These are phyloP conservation scores for Halcyon leucocephala DNA, from an alignment of 2,797 vertebrate genomes.

Conservation along the genomic window DNA sequence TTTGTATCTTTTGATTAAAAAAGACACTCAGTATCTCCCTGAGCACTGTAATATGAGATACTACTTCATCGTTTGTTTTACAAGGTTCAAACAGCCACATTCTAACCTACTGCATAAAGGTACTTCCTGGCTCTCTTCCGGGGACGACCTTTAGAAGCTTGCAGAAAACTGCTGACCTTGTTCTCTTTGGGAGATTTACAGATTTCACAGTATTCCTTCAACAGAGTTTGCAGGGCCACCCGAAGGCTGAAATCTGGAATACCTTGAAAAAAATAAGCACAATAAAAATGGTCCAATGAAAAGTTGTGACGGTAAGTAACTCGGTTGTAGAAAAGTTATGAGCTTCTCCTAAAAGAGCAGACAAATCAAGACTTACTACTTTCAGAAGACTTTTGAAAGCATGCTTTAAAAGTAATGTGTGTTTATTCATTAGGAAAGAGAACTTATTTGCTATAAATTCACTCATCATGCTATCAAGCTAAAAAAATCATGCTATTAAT, in stretches of 20 bases:
- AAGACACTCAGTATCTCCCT: background rate
- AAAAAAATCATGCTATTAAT: background rate
- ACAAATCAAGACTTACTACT: background rate
- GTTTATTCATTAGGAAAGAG: background rate
- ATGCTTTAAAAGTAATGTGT: background rate
- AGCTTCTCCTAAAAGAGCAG: background rate
- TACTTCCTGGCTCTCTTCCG: slow-evolving; percentile 97
- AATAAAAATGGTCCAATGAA: background rate
- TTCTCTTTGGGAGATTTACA: slow-evolving; percentile 92
- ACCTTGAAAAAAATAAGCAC: slow-evolving; percentile 74
- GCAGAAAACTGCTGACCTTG: slow-evolving; percentile 89
- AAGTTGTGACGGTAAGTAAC: background rate
- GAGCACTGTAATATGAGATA: background rate
- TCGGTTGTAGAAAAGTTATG: background rate
- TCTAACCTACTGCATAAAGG: slow-evolving; percentile 94
- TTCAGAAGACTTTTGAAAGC: background rate
- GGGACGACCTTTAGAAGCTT: slow-evolving; percentile 90
- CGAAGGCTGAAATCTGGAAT: slow-evolving; percentile 95
- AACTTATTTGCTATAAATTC: background rate
- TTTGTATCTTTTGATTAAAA: background rate
- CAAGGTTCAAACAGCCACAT: slow-evolving; percentile 49
- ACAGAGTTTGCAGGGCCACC: slow-evolving; percentile 95
- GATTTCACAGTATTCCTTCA: slow-evolving; percentile 96
- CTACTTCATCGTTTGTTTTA: slow-evolving; percentile 25
- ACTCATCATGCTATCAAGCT: background rate